Base-by-base conservation (phyloP, 2,113 vertebrate species). In the Rhinolophus ferrumequinum region DNA sequence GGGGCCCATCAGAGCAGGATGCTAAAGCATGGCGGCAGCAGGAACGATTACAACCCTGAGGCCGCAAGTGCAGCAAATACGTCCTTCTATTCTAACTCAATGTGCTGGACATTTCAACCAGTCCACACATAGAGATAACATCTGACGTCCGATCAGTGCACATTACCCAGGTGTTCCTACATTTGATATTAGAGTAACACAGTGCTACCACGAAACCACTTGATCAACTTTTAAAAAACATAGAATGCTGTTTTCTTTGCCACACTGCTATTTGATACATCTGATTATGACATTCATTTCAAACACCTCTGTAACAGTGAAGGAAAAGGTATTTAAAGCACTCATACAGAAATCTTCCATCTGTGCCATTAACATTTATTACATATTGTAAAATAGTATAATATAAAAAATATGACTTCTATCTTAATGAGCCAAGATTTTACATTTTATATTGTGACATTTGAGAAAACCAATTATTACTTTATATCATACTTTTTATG, bases 271-370 rank as follows among this genome's bases (percentile, higher is more conserved):
- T 88, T 81, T 95, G 16, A 80, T 50, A 67, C 2, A 64, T 24
- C 38, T 85, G 50, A 82, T 82, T 76, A 44, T 72, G 60, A 88
- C 21, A 88, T 38, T 73, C 89, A 76, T 90, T 95, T 88, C 54
- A 90, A 84, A 44, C 12, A 84, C 12, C 30, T 72, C 38, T 33
- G 47, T 41, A 84, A 21, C 2, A 67, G 16, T 22, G 26, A 80
- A 81, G 5, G 4, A 90, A 95, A 80, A 62, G 11, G 24, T 52
- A 81, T 62, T 76, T 84, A 90, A 92, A 92, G 50, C 16, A 30
- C 11, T 47, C 14, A 12, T 12, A 64, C 1, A 22, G n/a, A 66
- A 60, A 58, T 93, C 26, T 67, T 3, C 54, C 52, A 66, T 72
- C 24, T 70, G 38, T 52, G 54, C 8, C 47, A 86, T 81, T 50